These are phyloP conservation scores for Gadus chalcogrammus DNA, from an alignment of 2,113 vertebrate species.

Conservation along the genomic window DNA sequence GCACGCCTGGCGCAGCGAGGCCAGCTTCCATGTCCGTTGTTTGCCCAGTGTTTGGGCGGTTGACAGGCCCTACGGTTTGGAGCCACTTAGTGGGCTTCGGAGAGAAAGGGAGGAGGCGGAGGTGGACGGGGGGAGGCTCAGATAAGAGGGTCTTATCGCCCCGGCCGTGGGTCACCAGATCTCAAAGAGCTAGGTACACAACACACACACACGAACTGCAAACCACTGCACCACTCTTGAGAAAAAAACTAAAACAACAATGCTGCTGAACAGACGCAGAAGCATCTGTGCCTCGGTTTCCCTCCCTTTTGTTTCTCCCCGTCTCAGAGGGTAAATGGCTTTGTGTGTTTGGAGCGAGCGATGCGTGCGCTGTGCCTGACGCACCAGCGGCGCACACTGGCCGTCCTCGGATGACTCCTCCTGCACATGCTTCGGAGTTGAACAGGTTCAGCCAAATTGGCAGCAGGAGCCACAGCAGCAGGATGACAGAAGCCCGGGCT, in stretches of 20 bases:
- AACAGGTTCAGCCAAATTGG: constrained; percentile 57
- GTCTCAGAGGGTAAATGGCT: constrained; percentile 12
- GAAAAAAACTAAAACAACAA: constrained; percentile 29
- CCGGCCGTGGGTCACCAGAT: constrained; percentile 43
- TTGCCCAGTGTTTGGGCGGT: constrained; percentile 41
- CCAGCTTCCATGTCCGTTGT: constrained; percentile 18
- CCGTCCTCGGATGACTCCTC: constrained; percentile 42
- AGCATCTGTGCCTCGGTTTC: constrained; percentile 18
- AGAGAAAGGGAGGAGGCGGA: not conserved
- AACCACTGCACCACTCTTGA: constrained; percentile 47
- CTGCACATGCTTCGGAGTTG: constrained; percentile 42
- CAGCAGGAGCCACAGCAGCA: constrained; percentile 16
- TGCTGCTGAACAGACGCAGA: constrained; percentile 30
- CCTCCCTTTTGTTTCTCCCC: not conserved
- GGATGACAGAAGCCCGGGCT: constrained; percentile 36
- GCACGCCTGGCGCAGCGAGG: constrained; percentile 13
- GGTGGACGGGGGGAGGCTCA: not conserved
- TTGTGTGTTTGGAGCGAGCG: constrained; percentile 10
- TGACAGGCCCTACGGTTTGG: constrained; percentile 43
- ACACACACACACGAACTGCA: constrained; percentile 25
- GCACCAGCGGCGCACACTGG: not conserved
- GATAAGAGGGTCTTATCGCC: constrained; percentile 57
- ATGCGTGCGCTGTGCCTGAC: constrained; percentile 25
- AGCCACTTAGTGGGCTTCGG: constrained; percentile 50
- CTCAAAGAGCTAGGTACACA: constrained; percentile 33